Base-by-base conservation (phyloP, 2,797 vertebrate species). In the Diplodus sargus region DNA sequence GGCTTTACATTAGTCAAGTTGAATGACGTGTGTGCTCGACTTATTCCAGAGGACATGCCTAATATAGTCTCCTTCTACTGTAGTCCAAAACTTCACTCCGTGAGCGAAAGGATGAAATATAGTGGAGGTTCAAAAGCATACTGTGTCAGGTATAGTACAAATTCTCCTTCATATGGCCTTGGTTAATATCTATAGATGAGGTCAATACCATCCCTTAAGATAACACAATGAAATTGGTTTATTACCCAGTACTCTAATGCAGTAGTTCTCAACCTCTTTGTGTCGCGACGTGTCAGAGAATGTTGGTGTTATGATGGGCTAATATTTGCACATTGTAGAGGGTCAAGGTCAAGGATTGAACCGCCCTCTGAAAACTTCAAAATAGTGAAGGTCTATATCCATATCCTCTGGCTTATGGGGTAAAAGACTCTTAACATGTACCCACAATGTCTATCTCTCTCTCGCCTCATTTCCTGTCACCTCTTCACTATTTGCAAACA, bases 1-100 rank as follows among this genome's bases (percentile, higher is more conserved):
- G 74, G 80, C 57, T 84, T 89, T 60, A 39, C 82, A 87, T 79
- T 81, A 86, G 88, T 86, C 73, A 84, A 53, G 83, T 71, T 43
- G 65, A 80, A 81, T 76, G 43, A 85, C 63, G 77, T 74, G 79
- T 59, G 67, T 30, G 70, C 58, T n/a, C 25, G 65, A 87, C 81
- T 85, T 85, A 43, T 59, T 48, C 7, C 30, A 78, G 67, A 83
- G n/a, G 20, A 70, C 47, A 22, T 14, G 54, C 17, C 28, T 3
- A 8, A 28, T 13, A 0, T 14, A 43, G 70, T 63, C 68, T 65
- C 14, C 67, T 67, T 54, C 11, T 16, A 30, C 42, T 39, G 25
- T 6, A 25, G 17, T 25, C 51, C 45, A 39, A 63, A 85, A 66
- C 49, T 28, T 30, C 15, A 64, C 59, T 3, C 18, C n/a, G 39